phyloP scores from a whole-genome alignment of 2,888 invertebrate genomes.

The Hybos culiciformis region DNA sequence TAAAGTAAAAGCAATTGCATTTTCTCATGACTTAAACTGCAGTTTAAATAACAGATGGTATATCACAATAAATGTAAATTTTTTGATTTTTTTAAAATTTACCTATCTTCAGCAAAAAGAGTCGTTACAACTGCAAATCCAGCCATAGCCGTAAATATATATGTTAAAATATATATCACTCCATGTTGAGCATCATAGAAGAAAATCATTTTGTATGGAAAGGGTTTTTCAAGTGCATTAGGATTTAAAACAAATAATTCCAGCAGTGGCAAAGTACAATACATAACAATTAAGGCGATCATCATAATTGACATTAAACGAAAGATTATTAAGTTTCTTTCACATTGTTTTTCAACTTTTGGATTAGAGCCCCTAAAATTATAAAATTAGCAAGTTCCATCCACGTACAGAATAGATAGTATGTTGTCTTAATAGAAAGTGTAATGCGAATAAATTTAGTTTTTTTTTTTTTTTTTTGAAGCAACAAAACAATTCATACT shows the following conservation, averaged over 20 bases:
- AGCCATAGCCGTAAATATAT: conserved; percentile 29
- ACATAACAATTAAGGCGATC: conserved; percentile 29
- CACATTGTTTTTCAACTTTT: conserved; percentile 22
- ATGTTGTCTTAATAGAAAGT: not conserved
- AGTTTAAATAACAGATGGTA: no score
- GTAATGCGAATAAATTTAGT: not conserved
- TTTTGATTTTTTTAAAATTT: no score
- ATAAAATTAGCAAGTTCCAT: not conserved
- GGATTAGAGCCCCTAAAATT: conserved; percentile 18
- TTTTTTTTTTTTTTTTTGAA: not conserved
- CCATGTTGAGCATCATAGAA: conserved; percentile 27
- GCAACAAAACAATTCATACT: conserved; percentile 20
- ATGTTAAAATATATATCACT: conserved; percentile 25
- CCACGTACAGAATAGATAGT: not conserved
- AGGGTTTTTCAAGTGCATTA: conserved; percentile 23
- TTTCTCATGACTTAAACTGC: no score
- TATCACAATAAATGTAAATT: no score
- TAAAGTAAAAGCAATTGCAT: no score
- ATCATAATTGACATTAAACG: conserved; percentile 27
- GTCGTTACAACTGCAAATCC: conserved; percentile 33
- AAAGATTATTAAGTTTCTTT: conserved; percentile 24
- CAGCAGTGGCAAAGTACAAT: conserved; percentile 28
- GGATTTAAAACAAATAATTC: conserved; percentile 19
- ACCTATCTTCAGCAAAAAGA: conserved; percentile 32
- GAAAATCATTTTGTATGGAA: conserved; percentile 34